Percentiles rank a stretch among this genome's conserved stretches.
Evolutionary conservation across 2,888 invertebrate species (phyloP).

Genomic region (Nephrotoma appendiculata): DNA sequence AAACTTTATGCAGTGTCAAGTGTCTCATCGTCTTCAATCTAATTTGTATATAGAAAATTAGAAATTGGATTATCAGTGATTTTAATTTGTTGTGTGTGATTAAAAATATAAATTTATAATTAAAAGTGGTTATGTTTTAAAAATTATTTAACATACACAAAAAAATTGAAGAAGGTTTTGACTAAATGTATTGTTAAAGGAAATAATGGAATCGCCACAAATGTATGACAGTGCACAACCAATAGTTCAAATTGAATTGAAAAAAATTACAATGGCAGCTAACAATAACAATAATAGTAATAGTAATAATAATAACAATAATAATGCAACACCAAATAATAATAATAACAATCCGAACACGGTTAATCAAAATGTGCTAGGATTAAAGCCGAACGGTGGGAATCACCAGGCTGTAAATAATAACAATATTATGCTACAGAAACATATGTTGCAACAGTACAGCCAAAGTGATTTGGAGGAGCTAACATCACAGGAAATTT

Average conservation of each 20-base stretch:
- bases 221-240: constrained; percentile 35
- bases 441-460: constrained; percentile 52
- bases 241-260: constrained; percentile 31
- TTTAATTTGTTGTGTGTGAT: background rate
- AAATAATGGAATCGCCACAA: constrained; percentile 34
- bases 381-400: constrained; percentile 24
- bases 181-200: constrained; percentile 1
- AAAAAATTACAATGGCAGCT: constrained; percentile 22
- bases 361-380: constrained; percentile 20
- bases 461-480: constrained; percentile 74
- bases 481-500: constrained; percentile 83
- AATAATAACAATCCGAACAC: constrained; percentile 15
- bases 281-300: constrained; percentile 20
- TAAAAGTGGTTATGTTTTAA: background rate
- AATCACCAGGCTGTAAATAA: constrained; percentile 16
- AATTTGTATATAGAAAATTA: background rate
- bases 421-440: constrained; percentile 37
- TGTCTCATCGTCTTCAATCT: background rate
- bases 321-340: constrained; percentile 6
- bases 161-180: background rate
- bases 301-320: constrained; percentile 18
- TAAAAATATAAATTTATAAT: background rate
- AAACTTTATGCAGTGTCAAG: background rate
- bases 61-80: background rate
- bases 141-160: background rate